Evolutionary conservation across 1,140 invertebrate genomes (phyloP), one percentile per base, ranked within the genome.

Genomic region (Penaeus japonicus): DNA sequence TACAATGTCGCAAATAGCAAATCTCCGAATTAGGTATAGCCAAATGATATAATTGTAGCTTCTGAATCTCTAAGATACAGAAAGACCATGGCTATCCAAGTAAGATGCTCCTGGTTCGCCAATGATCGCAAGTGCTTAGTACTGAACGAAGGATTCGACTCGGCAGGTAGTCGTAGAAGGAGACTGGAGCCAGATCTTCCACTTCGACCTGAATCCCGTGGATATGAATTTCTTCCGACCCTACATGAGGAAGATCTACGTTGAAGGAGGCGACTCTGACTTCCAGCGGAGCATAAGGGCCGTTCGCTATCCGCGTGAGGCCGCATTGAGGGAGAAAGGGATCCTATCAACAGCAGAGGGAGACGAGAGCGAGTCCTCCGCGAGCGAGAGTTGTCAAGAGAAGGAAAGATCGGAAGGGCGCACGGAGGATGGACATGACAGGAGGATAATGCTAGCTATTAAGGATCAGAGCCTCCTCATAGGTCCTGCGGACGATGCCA

Each of bases 131-230:
- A 18, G 20, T n/a, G 0, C 4, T 24, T 18, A 3, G 18, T 4
- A 73, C n/a, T 73, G 65, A 73, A 30, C 2, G 32, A 30, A 17
- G 27, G 32, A 17, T 32, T 10, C 32, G n/a, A n/a, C 4, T 53
- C 39, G 22, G 24, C 59, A 83, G 81, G 4, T 32, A 15, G 32
- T 70, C 18, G 39, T 83, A 35, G 27, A 35, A 7, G 59, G 59
- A 22, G 81, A 83, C n/a, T 65, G 57, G 81, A 27, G 24, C 24
- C 55, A 83, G 32, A n/a, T 83, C 2, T 83, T 83, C 27, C 81
- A 83, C 57, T 83, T 59, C 32, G 30, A 27, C 20, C 32, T 83
- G 12, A 62, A 22, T 12, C 59, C 81, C 17, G 81, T 83, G 4
- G 32, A 59, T 22, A n/a, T n/a, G 4, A 35, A 83, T 0, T 39